These are phyloP conservation scores for Dicycla oo DNA, from an alignment of 2,888 invertebrate species.

Conservation along the genomic window DNA sequence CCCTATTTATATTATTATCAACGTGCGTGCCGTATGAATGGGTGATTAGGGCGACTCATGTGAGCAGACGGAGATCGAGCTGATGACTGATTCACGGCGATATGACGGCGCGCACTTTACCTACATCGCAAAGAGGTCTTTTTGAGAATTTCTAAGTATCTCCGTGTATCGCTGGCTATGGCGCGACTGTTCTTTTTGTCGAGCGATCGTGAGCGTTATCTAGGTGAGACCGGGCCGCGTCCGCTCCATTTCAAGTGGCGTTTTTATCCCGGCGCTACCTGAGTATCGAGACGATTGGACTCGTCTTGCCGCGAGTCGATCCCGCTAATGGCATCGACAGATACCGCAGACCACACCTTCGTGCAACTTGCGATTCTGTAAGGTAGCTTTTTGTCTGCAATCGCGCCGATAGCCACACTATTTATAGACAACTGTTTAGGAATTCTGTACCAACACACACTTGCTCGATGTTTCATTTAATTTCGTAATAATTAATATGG, in stretches of 20 bases:
- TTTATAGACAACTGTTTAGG: constrained; percentile 63
- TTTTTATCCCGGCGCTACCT: constrained; percentile 89
- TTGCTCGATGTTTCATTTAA: constrained; percentile 56
- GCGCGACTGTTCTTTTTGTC: constrained; percentile 71
- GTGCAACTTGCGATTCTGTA: constrained; percentile 69
- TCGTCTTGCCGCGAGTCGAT: constrained; percentile 73
- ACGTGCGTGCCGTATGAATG: constrained; percentile 85
- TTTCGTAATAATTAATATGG: constrained; percentile 70
- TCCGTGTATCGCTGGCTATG: constrained; percentile 64
- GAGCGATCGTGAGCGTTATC: constrained; percentile 79
- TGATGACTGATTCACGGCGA: constrained; percentile 75
- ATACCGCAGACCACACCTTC: constrained; percentile 73
- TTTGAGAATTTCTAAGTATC: constrained; percentile 66
- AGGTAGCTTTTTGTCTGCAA: constrained; percentile 65
- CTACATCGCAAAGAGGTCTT: constrained; percentile 59
- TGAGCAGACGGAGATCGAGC: constrained; percentile 67
- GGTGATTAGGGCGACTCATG: constrained; percentile 81
- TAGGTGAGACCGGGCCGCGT: constrained; percentile 84
- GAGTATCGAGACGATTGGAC: constrained; percentile 74
- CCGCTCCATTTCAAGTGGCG: constrained; percentile 87
- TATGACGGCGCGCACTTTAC: constrained; percentile 64
- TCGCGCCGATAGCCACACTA: constrained; percentile 59
- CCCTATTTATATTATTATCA: constrained; percentile 87
- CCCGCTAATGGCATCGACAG: constrained; percentile 75
- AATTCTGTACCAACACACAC: constrained; percentile 56